Conservation (phyloP, 2,797 vertebrate species). For the Perdix hodgsoniae region DNA sequence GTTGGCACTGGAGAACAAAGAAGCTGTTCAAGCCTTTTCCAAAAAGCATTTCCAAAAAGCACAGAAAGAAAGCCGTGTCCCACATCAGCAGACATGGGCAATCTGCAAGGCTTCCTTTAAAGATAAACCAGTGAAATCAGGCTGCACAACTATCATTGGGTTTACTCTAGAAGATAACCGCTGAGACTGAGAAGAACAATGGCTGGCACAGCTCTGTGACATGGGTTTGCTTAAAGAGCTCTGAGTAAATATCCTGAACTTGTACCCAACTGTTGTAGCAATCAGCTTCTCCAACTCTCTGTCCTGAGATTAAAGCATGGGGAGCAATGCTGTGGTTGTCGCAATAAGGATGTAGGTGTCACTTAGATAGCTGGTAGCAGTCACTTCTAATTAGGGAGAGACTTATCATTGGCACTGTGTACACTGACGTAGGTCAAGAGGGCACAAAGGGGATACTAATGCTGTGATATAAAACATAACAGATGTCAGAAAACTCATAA, state of each 20-base stretch:
- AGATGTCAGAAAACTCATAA: constrained; percentile 76
- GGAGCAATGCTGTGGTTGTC: accelerated
- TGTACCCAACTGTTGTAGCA: not conserved
- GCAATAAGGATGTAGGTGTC: not conserved
- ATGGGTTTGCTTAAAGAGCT: not conserved
- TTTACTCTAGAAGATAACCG: not conserved
- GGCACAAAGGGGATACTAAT: constrained; percentile 56
- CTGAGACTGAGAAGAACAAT: not conserved
- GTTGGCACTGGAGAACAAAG: not conserved
- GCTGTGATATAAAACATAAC: constrained; percentile 64
- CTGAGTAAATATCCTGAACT: not conserved
- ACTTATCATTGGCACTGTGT: constrained; percentile 18
- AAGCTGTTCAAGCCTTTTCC: not conserved
- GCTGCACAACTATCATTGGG: not conserved
- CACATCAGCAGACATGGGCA: not conserved
- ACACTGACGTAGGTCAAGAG: constrained; percentile 13
- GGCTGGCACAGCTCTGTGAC: not conserved
- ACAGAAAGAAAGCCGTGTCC: not conserved
- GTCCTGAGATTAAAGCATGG: not conserved
- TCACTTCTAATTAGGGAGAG: constrained; percentile 37
- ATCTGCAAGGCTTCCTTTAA: not conserved
- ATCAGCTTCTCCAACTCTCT: not conserved
- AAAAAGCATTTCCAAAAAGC: not conserved
- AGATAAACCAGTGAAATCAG: not conserved
- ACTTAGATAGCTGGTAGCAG: not conserved